Base-by-base conservation (phyloP, 2,888 invertebrate species). In the Teleiodes luculella region DNA sequence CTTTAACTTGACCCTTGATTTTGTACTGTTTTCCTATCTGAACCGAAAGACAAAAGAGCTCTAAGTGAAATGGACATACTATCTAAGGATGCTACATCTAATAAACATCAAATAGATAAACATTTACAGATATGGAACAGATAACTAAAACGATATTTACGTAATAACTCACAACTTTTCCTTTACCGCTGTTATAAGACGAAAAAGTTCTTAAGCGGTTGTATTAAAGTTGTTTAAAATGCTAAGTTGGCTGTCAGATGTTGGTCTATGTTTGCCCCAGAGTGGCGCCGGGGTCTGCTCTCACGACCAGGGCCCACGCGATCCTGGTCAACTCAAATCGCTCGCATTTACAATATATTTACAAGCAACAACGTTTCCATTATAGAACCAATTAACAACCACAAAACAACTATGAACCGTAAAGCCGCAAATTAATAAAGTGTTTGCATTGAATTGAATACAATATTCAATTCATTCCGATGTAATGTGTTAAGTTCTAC, bases 271-370 rank as follows among this genome's bases (percentile, higher is more conserved):
- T 57, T 63, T 63, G 63, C 36, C 63, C 61, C 60, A 55, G 64
- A 39, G 64, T 64, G 72, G 72, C 72, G 75, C 71, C 68, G 56
- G 50, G 61, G 65, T 63, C 61, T 62, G 73, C 68, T 80, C 83
- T 72, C 82, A 82, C 80, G 80, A 67, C 62, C 67, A 56, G 63
- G 64, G 13, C 81, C 82, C 67, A 83, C 82, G 69, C 75, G 43
- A 56, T 63, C 67, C 65, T 52, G 62, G 70, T 50, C 54, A 52
- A 51, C 36, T 51, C 30, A 45, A 46, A 55, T 52, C 31, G 52
- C 52, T 48, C 35, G 31, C 31, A 48, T 48, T 48, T 48, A 48
- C 48, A 48, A 35, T 48, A 48, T 48, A 55, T 55, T 55, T 55
- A 55, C 52, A 55, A 52, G 48, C 43, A 52, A 52, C 52, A 36